A percentile compares a stretch with the other conserved stretches of the same genome.
phyloP scores from a whole-genome alignment of 2,797 vertebrate species.

The Clangula hyemalis region DNA sequence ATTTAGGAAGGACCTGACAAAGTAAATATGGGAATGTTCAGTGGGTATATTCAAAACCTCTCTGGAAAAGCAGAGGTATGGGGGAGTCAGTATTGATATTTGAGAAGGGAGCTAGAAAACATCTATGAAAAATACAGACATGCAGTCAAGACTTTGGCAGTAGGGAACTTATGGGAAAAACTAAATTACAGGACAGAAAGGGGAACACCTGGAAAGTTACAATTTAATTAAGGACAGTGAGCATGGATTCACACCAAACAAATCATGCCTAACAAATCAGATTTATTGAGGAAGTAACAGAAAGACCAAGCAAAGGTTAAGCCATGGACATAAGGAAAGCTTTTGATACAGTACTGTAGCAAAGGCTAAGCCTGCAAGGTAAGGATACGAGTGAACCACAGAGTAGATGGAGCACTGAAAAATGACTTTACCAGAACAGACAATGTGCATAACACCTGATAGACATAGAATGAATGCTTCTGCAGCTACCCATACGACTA shows the following conservation, averaged over 20 bases:
- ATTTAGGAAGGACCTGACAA: slow-evolving; percentile 36
- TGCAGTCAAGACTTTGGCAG: slow-evolving; percentile 34
- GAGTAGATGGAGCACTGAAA: not conserved
- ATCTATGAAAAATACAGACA: slow-evolving; percentile 56
- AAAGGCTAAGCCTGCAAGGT: slow-evolving; percentile 22
- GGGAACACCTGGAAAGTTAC: slow-evolving; percentile 67
- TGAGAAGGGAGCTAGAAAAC: slow-evolving; percentile 43
- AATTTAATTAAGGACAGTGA: slow-evolving; percentile 74
- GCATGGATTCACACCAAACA: slow-evolving; percentile 52
- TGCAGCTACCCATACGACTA: not conserved
- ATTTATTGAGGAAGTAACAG: slow-evolving; percentile 74
- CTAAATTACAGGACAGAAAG: slow-evolving; percentile 50
- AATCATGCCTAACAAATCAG: slow-evolving; percentile 70
- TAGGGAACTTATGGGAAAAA: slow-evolving; percentile 16
- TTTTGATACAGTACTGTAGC: slow-evolving; percentile 59
- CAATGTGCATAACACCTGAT: not conserved
- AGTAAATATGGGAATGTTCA: slow-evolving; percentile 41
- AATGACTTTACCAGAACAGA: not conserved
- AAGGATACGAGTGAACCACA: not conserved
- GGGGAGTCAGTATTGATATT: slow-evolving; percentile 7
- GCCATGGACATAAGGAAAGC: slow-evolving; percentile 59
- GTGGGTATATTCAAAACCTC: not conserved
- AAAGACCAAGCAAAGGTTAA: slow-evolving; percentile 67
- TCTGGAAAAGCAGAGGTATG: not conserved
- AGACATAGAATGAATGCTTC: not conserved